Percentiles rank a stretch among this genome's conserved stretches.
Evolutionary conservation across 2,797 vertebrate genomes (phyloP).

Genomic region (Serranus cabrilla): DNA sequence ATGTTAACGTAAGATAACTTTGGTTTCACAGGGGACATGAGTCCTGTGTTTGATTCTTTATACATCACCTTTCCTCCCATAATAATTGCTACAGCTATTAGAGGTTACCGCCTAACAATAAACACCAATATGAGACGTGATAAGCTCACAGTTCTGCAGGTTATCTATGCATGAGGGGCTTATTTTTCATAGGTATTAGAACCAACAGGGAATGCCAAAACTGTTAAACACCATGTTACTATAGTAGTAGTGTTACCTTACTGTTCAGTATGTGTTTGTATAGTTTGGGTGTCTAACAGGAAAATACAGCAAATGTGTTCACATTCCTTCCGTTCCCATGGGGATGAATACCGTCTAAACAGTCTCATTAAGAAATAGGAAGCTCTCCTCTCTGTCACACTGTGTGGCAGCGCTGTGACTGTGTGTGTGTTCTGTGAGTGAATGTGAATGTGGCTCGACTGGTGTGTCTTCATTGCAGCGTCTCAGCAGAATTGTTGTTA

Average conservation of each 20-base stretch:
- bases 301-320: conserved; percentile 50
- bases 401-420: conserved; percentile 35
- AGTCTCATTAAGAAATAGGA: conserved; percentile 71
- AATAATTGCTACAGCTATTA: too few species aligned
- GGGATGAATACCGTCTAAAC: conserved; percentile 63
- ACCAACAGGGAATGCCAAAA: too few species aligned
- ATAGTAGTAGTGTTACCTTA: neutral
- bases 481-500: conserved; percentile 20
- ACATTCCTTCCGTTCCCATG: conserved; percentile 72
- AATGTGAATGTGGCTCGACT: conserved; percentile 24
- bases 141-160: too few species aligned
- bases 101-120: too few species aligned
- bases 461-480: conserved; percentile 12
- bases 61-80: too few species aligned
- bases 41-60: too few species aligned
- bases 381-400: conserved; percentile 48
- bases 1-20: too few species aligned
- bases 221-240: conserved; percentile 13
- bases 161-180: too few species aligned
- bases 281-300: conserved; percentile 32
- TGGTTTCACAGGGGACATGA: too few species aligned
- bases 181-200: too few species aligned
- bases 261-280: neutral
- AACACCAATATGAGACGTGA: too few species aligned
- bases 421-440: conserved; percentile 20